Percentiles rank a stretch among this genome's conserved stretches.
These are phyloP conservation scores for Caenorhabditis inopinata DNA, from an alignment of 1,140 invertebrate species.

Conservation along the genomic window DNA sequence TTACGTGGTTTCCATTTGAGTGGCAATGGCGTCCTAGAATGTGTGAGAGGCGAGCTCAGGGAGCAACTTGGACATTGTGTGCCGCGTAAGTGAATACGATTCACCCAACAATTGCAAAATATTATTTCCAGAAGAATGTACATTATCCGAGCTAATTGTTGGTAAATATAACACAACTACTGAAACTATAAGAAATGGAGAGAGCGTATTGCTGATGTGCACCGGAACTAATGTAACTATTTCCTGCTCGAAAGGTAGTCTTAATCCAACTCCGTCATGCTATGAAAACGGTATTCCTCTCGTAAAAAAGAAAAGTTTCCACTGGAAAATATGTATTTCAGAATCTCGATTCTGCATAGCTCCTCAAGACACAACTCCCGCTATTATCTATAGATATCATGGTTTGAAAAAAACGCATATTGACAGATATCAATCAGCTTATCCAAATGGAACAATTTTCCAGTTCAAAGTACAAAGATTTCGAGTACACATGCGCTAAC, in stretches of 20 bases:
- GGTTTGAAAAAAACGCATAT: constrained; percentile 25
- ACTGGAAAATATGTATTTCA: not conserved
- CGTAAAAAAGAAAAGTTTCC: too few relatives aligned
- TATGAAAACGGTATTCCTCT: constrained; percentile 36
- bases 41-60: constrained; percentile 33
- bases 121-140: constrained; percentile 20
- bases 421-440: constrained; percentile 33
- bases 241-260: constrained; percentile 24
- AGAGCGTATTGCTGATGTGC: constrained; percentile 11
- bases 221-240: constrained; percentile 34
- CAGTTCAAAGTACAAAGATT: constrained; percentile 20
- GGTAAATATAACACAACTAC: not conserved
- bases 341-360: constrained; percentile 34
- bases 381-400: constrained; percentile 32
- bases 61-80: constrained; percentile 44
- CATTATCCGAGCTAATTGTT: constrained; percentile 4
- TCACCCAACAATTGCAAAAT: not conserved
- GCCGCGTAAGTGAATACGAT: constrained; percentile 9
- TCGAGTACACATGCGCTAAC: too few relatives aligned
- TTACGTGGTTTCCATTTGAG: constrained; percentile 46
- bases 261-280: constrained; percentile 29
- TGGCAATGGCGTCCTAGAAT: constrained; percentile 44
- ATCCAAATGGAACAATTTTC: constrained; percentile 42
- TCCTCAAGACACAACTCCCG: constrained; percentile 34
- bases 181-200: constrained; percentile 26